Conservation (phyloP, 2,888 invertebrate genomes). For the Neocrepidodera transversa region DNA sequence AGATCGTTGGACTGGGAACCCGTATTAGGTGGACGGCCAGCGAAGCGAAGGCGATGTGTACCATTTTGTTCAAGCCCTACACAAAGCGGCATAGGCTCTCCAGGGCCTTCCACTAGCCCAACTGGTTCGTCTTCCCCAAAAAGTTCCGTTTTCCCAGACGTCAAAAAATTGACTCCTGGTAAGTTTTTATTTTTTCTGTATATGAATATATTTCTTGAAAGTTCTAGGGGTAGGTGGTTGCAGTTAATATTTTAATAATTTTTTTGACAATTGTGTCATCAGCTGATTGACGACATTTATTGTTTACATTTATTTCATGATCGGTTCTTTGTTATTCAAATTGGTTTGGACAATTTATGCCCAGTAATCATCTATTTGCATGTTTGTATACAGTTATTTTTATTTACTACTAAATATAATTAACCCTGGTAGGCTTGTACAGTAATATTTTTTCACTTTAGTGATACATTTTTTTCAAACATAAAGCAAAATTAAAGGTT, state of each 20-base stretch:
- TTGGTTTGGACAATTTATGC: not conserved
- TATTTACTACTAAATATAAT: not conserved
- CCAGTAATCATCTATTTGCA: not conserved
- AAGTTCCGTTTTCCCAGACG: slow-evolving; percentile 82
- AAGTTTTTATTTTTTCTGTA: slow-evolving; percentile 55
- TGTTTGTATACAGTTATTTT: not conserved
- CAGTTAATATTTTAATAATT: slow-evolving; percentile 36
- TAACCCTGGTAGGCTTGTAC: no score
- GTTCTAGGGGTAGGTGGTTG: not conserved
- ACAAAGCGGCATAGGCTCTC: slow-evolving; percentile 53
- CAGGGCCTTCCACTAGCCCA: slow-evolving; percentile 59
- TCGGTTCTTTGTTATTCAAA: slow-evolving; percentile 22
- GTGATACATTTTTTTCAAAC: no score
- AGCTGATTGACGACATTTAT: slow-evolving; percentile 49
- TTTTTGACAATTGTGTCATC: slow-evolving; percentile 52
- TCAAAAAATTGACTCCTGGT: slow-evolving; percentile 90
- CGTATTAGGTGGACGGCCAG: slow-evolving; percentile 82
- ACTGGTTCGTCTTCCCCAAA: slow-evolving; percentile 58
- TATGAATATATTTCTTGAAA: slow-evolving; percentile 1
- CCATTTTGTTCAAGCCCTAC: slow-evolving; percentile 78
- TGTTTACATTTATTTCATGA: slow-evolving; percentile 28
- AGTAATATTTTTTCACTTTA: no score
- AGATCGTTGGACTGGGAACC: slow-evolving; percentile 95
- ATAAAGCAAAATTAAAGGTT: no score
- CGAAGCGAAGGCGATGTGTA: slow-evolving; percentile 89